Base-by-base conservation (phyloP, 2,888 invertebrate species). In the Agonopterix alstromeriana region DNA sequence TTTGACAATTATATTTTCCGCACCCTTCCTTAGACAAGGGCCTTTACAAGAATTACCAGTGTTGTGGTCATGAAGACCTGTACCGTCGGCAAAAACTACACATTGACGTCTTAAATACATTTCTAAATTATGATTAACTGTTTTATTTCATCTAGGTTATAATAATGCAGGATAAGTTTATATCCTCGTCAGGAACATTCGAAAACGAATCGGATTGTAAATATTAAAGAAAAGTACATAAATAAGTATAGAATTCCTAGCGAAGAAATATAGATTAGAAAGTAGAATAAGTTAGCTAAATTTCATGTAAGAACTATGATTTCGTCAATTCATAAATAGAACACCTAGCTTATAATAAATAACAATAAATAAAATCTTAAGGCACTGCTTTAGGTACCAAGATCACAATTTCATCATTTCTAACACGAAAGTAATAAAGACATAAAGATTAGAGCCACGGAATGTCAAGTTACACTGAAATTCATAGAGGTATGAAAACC, bases 291-390 rank as follows among this genome's bases (percentile, higher is more conserved):
- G 40, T 46, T 49, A 46, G 38, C 38, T 5, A 27, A 64, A 68
- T 67, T 74, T 72, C 71, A 76, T 74, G 67, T 81, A 73, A 77
- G 63, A 66, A 69, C 73, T 77, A 73, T 73, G 68, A 67, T 75
- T 75, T 69, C 67, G 82, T 83, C 82, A 83, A 76, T 77, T 77
- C 74, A 79, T 80, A 82, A 84, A 85, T 83, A 84, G 67, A 78
- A 43, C 70, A 73, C 75, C 73, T 82, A 84, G 74, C 82, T 80
- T 86, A 83, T 69, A 51, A 51, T 51, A 78, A 80, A 73, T 85
- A 83, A 84, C 78, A 87, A 86, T 86, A 85, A 87, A 88, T 87
- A 85, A 85, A 70, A 82, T 85, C 76, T 80, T 86, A 87, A 87
- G 87, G 87, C 87, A 87, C 86, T 70, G 77, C 66, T 78, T 79